phyloP scores from a whole-genome alignment of 2,888 invertebrate genomes.

The Agrilus cyanescens region DNA sequence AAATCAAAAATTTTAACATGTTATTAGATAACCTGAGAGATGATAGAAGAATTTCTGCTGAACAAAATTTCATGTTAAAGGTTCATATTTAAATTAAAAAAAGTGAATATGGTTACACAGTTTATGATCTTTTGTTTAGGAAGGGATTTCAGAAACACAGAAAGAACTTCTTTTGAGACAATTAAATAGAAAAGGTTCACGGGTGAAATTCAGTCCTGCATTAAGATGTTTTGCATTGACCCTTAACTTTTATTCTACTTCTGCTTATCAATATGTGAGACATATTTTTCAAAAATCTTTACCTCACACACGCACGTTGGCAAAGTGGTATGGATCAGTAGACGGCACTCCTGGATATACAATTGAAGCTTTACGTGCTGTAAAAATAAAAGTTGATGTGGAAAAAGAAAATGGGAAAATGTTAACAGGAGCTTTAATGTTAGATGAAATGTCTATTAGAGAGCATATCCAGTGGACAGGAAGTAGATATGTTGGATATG shows the following conservation, averaged over 20 bases:
- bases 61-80: too few species aligned
- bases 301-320: constrained; percentile 19
- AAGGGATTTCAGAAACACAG: too few species aligned
- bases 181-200: too few species aligned
- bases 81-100: too few species aligned
- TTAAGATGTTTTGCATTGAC: constrained; percentile 22
- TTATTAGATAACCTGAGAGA: too few species aligned
- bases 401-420: constrained; percentile 7
- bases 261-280: constrained; percentile 23
- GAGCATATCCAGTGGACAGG: constrained; percentile 23
- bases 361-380: constrained; percentile 16
- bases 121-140: too few species aligned
- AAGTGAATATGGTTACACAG: too few species aligned
- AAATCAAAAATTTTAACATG: too few species aligned
- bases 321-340: constrained; percentile 23
- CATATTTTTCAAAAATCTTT: constrained; percentile 19
- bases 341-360: constrained; percentile 25
- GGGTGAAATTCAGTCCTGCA: too few species aligned
- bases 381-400: constrained; percentile 11
- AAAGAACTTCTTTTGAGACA: too few species aligned
- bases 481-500: constrained; percentile 21
- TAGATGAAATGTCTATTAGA: constrained; percentile 23
- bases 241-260: constrained; percentile 23
- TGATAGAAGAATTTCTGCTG: too few species aligned
- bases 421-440: constrained; percentile 12